Conservation (phyloP, 2,113 vertebrate species). For the Tupaia chinensis region DNA sequence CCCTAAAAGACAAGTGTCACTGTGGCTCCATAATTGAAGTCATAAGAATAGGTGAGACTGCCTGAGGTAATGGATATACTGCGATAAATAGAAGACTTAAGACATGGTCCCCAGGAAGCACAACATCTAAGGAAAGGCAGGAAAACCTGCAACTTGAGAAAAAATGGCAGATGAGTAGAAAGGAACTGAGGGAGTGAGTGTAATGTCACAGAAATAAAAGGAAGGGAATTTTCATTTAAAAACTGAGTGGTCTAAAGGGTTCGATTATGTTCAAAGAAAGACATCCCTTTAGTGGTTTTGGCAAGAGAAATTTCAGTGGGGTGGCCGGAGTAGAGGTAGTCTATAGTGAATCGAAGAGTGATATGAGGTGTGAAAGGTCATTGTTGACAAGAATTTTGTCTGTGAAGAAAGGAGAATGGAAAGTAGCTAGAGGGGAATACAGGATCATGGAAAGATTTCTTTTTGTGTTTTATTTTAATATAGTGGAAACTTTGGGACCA, state of each 20-base stretch:
- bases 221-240: not conserved
- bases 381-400: not conserved
- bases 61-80: not conserved
- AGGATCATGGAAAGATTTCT: not conserved
- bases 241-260: not conserved
- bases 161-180: not conserved
- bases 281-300: not conserved
- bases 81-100: not conserved
- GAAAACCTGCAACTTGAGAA: not conserved
- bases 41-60: not conserved
- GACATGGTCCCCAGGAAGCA: not conserved
- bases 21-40: not conserved
- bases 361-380: not conserved
- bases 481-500: not conserved
- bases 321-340: not conserved
- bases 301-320: not conserved
- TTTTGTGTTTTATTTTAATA: conserved; percentile 4
- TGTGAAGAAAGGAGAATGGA: not conserved
- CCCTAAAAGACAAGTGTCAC: not conserved
- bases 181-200: not conserved
- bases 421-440: not conserved
- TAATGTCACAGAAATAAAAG: not conserved
- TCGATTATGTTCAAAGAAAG: not conserved
- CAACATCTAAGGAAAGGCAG: not conserved
- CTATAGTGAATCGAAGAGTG: not conserved